phyloP scores from a whole-genome alignment of 2,113 vertebrate species.

The Aleadryas rufinucha region DNA sequence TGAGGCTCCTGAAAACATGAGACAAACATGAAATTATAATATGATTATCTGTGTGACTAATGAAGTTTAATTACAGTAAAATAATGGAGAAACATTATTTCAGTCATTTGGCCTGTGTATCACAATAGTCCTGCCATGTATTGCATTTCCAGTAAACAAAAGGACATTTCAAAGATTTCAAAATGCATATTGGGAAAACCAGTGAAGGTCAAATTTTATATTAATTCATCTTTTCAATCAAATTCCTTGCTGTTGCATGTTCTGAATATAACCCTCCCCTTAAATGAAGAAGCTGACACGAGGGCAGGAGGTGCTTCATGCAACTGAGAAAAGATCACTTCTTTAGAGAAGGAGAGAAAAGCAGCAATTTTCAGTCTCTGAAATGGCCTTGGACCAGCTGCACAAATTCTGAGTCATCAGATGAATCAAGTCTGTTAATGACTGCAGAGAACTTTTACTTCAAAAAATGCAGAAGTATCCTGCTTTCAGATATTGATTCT shows the following conservation, averaged over 20 bases:
- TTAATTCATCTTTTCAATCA: not conserved
- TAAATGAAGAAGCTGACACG: not conserved
- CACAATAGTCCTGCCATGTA: not conserved
- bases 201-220: not conserved
- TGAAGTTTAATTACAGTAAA: not conserved
- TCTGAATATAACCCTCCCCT: not conserved
- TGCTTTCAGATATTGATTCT: not conserved
- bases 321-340: not conserved
- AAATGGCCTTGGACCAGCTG: constrained; percentile 6
- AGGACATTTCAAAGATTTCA: not conserved
- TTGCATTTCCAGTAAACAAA: not conserved
- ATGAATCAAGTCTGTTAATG: not conserved
- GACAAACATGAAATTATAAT: not conserved
- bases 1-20: not conserved
- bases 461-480: not conserved
- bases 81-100: not conserved
- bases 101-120: not conserved
- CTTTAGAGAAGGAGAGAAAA: not conserved
- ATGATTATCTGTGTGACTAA: not conserved
- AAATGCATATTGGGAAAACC: not conserved
- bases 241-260: not conserved
- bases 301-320: not conserved
- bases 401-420: constrained; percentile 24
- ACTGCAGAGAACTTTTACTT: not conserved
- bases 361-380: not conserved